These are phyloP conservation scores for Peromyscus nudipes DNA, from an alignment of 2,797 vertebrate species.

Conservation along the genomic window DNA sequence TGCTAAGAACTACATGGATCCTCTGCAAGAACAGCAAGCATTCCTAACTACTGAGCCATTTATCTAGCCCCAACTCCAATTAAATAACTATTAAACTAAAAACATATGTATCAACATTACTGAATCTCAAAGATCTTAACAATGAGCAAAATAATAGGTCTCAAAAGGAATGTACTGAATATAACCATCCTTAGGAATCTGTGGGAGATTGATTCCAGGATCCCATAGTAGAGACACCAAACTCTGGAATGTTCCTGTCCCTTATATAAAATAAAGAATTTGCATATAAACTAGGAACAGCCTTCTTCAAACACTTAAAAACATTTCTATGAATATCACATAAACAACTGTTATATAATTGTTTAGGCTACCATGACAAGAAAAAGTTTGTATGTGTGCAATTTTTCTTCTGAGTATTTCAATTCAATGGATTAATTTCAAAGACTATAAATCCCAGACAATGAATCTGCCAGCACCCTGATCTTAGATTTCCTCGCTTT, in stretches of 20 bases:
- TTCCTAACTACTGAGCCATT: not conserved
- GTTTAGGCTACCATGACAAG: not conserved
- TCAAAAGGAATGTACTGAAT: not conserved
- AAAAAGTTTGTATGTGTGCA: not conserved
- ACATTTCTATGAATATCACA: not conserved
- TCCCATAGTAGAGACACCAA: not conserved
- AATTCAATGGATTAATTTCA: not conserved
- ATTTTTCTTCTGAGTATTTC: not conserved
- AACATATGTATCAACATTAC: not conserved
- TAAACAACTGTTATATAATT: not conserved
- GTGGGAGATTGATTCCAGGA: not conserved
- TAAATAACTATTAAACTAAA: not conserved
- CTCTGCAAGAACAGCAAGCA: not conserved
- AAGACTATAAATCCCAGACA: not conserved
- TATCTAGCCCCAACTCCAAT: not conserved
- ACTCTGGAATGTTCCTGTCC: not conserved
- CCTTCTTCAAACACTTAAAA: not conserved
- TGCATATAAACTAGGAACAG: not conserved
- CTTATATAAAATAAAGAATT: not conserved
- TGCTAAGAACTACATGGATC: not conserved
- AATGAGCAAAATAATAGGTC: not conserved
- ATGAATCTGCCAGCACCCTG: not conserved
- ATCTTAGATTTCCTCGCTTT: not conserved
- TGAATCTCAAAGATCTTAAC: not conserved
- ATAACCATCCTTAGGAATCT: not conserved